Evolutionary conservation across 2,888 invertebrate genomes (phyloP).

Genomic region (Itoplectis maculator): DNA sequence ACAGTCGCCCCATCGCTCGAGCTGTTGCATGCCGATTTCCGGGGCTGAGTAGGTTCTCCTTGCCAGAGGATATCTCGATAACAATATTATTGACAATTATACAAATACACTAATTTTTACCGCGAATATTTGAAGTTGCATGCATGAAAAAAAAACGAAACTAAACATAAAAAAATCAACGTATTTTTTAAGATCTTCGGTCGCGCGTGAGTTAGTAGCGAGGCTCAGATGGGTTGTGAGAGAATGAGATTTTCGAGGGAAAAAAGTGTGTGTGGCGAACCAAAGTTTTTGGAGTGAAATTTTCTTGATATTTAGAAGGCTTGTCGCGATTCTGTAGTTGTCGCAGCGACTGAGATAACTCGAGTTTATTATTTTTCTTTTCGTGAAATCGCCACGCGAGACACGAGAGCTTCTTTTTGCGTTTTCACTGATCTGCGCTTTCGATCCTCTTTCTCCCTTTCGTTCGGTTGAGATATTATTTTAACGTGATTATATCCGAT

Average conservation of each 20-base stretch:
- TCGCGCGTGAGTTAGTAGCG: conserved; percentile 34
- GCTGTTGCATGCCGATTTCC: conserved; percentile 82
- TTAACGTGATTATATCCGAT: conserved; percentile 33
- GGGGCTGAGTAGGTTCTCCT: conserved; percentile 77
- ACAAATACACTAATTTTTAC: conserved; percentile 55
- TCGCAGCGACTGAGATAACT: conserved; percentile 26
- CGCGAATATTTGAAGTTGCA: conserved; percentile 63
- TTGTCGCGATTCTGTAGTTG: conserved; percentile 39
- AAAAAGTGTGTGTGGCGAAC: conserved; percentile 29
- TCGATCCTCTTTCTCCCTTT: conserved; percentile 9
- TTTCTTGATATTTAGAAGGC: conserved; percentile 37
- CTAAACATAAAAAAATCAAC: neutral
- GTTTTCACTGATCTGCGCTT: neutral
- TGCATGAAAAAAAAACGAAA: conserved; percentile 50
- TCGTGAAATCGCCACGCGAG: neutral
- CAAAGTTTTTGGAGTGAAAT: conserved; percentile 45
- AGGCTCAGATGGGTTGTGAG: conserved; percentile 32
- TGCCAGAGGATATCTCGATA: conserved; percentile 56
- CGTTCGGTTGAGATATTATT: conserved; percentile 25
- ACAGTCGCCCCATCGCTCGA: conserved; percentile 81
- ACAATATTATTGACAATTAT: conserved; percentile 46
- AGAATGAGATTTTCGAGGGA: conserved; percentile 44
- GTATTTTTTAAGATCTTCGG: conserved; percentile 63
- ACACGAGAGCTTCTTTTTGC: neutral
- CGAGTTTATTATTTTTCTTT: conserved; percentile 8